phyloP scores from a whole-genome alignment of 2,797 vertebrate genomes.

The Scleropages formosus region DNA sequence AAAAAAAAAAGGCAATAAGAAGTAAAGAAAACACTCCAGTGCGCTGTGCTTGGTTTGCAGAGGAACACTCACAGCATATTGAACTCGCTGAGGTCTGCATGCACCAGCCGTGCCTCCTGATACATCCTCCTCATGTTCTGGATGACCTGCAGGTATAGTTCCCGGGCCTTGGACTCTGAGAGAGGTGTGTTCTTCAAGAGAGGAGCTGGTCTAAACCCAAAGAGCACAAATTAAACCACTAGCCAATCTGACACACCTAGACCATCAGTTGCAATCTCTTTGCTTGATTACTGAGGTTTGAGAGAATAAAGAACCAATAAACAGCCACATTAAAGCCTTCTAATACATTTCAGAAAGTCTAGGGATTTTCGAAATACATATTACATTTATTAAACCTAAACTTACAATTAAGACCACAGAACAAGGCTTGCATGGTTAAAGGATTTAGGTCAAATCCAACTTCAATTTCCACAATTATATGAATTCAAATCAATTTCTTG shows the following conservation, averaged over 20 bases:
- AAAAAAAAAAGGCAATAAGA: background rate
- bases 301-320: no score
- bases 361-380: no score
- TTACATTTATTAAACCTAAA: no score
- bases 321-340: no score
- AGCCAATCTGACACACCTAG: background rate
- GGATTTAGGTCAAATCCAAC: no score
- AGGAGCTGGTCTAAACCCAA: slow-evolving; percentile 79
- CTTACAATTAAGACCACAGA: no score
- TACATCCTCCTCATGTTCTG: slow-evolving; percentile 93
- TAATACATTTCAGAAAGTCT: no score
- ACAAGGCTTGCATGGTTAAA: no score
- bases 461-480: no score
- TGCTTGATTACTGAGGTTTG: background rate
- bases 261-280: background rate
- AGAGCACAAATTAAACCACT: no score
- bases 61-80: slow-evolving; percentile 85
- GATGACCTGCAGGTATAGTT: slow-evolving; percentile 86
- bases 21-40: background rate
- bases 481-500: no score
- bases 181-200: slow-evolving; percentile 84
- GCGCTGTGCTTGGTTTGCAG: background rate
- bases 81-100: slow-evolving; percentile 97
- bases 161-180: slow-evolving; percentile 84
- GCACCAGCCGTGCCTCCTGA: slow-evolving; percentile 87